Conservation (phyloP, 1,140 invertebrate genomes). For the Caenorhabditis tropicalis region DNA sequence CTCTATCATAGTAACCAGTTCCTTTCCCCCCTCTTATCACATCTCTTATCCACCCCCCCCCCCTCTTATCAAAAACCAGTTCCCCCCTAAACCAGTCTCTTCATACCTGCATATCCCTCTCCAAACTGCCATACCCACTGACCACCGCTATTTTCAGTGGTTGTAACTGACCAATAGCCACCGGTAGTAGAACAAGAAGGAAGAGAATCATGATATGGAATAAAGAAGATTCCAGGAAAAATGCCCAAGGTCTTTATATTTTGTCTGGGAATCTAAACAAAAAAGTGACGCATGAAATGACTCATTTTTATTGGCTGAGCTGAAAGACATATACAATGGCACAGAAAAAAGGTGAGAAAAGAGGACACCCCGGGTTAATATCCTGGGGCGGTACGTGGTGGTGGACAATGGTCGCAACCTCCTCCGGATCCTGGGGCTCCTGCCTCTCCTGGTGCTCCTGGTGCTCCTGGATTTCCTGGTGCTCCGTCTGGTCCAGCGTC, state of each 20-base stretch:
- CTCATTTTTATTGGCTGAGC: conserved; percentile 5
- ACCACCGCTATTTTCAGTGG: background rate
- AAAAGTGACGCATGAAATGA: too few species aligned
- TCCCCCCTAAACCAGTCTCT: background rate
- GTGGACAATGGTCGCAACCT: conserved; percentile 51
- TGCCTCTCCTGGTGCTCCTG: conserved; percentile 55
- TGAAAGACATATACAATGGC: conserved; percentile 6
- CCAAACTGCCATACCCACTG: background rate
- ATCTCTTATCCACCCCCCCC: background rate
- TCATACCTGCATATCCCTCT: background rate
- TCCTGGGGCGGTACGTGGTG: conserved; percentile 50
- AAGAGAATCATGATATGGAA: background rate
- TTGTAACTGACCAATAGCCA: background rate
- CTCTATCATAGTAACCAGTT: background rate
- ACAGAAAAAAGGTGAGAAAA: background rate
- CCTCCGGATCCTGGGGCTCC: conserved; percentile 48
- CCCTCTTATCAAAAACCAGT: background rate
- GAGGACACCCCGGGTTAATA: background rate
- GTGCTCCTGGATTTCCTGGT: conserved; percentile 49
- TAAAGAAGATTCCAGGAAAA: background rate
- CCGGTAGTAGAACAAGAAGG: background rate
- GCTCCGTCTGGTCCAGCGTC: conserved; percentile 51
- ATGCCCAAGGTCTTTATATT: too few species aligned
- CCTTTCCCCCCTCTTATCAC: background rate
- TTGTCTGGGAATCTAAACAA: too few species aligned